Conservation (phyloP, 1,140 invertebrate species). For the Ganaspis sp. region DNA sequence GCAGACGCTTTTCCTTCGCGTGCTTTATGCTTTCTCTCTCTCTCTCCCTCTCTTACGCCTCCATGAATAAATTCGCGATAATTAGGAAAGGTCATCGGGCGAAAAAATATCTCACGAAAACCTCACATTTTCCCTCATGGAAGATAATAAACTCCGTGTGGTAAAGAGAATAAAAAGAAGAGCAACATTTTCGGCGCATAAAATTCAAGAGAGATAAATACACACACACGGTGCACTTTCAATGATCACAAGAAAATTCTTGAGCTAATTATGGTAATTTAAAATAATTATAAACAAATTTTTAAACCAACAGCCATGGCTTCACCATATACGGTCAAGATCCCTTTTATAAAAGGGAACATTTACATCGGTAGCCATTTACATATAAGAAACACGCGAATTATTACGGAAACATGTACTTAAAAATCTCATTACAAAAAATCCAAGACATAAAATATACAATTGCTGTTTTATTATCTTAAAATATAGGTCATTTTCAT, state of each 20-base stretch:
- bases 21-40: not conserved
- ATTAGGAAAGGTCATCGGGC: slow-evolving; percentile 22
- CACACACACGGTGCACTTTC: not conserved
- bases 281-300: slow-evolving; percentile 29
- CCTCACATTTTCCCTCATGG: not conserved
- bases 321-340: not conserved
- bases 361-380: no score
- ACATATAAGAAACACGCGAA: slow-evolving; percentile 9
- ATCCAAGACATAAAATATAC: not conserved
- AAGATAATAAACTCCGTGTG: not conserved
- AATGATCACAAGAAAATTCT: not conserved
- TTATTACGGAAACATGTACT: not conserved
- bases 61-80: slow-evolving; percentile 28
- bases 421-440: slow-evolving; percentile 9
- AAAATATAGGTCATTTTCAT: not conserved
- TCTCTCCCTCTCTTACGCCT: not conserved
- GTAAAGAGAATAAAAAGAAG: not conserved
- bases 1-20: slow-evolving; percentile 52
- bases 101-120: slow-evolving; percentile 19
- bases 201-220: not conserved
- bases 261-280: slow-evolving; percentile 8
- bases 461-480: not conserved
- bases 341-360: no score
- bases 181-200: not conserved
- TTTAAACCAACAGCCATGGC: not conserved